Conservation (phyloP, 2,797 vertebrate species). For the Falco biarmicus region DNA sequence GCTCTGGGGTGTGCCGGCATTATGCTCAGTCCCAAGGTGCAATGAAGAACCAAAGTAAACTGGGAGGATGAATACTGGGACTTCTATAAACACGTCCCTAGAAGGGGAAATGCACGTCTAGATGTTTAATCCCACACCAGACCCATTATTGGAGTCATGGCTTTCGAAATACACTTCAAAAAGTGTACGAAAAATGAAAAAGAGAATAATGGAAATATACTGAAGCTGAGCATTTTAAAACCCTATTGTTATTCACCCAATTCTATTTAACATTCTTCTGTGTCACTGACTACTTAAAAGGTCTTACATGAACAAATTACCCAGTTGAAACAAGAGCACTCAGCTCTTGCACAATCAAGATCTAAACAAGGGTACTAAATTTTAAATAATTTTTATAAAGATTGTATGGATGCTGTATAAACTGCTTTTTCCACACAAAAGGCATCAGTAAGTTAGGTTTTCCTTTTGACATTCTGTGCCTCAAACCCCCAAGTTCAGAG, state of each 20-base stretch:
- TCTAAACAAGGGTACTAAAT: conserved; percentile 11
- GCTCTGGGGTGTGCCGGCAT: not conserved
- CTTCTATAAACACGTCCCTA: not conserved
- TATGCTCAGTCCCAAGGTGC: accelerated
- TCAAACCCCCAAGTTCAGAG: not conserved
- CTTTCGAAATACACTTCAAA: conserved; percentile 3
- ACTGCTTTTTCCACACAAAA: not conserved
- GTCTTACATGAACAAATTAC: conserved; percentile 36
- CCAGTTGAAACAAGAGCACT: conserved; percentile 39
- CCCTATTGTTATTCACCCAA: conserved; percentile 34
- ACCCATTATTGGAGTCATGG: not conserved
- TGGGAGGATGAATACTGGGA: not conserved
- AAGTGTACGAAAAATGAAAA: conserved; percentile 6
- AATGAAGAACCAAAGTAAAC: not conserved
- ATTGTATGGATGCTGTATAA: not conserved
- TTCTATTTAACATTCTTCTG: conserved; percentile 54
- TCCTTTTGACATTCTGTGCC: not conserved
- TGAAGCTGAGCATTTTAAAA: conserved; percentile 33
- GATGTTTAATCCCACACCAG: not conserved
- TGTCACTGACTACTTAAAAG: conserved; percentile 52
- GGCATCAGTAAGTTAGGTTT: not conserved
- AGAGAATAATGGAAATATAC: conserved; percentile 33
- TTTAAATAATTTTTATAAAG: not conserved
- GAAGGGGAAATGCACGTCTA: not conserved
- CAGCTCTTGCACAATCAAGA: conserved; percentile 22